These are phyloP conservation scores for Cistogaster globosa DNA, from an alignment of 2,888 invertebrate species.

Conservation along the genomic window DNA sequence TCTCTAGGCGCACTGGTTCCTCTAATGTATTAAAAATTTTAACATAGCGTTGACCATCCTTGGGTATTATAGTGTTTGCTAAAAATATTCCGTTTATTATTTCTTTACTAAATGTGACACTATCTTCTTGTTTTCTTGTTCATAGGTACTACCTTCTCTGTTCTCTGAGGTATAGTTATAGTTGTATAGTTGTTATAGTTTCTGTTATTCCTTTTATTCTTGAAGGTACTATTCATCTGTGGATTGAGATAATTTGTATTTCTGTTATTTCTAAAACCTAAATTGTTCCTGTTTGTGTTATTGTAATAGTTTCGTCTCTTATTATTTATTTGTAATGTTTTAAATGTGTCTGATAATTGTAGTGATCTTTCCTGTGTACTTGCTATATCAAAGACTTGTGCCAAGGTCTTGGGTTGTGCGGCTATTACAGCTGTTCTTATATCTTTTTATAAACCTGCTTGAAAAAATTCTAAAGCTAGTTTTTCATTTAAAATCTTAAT, in stretches of 20 bases:
- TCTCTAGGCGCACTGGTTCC: too few species aligned
- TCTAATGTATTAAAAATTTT: too few species aligned
- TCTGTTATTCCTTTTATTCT: constrained; percentile 6
- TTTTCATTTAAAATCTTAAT: constrained; percentile 3
- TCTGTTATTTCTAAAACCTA: not conserved
- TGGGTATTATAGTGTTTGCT: too few species aligned
- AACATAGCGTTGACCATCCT: too few species aligned
- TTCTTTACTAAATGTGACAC: too few species aligned
- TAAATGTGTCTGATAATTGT: constrained; percentile 8
- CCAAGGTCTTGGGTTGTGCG: constrained; percentile 5
- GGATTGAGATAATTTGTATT: constrained; percentile 8
- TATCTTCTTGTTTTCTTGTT: too few species aligned
- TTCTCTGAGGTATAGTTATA: constrained; percentile 14
- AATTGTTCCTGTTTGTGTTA: constrained; percentile 8
- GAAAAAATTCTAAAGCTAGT: not conserved
- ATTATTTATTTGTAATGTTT: constrained; percentile 2
- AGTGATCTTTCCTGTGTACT: constrained; percentile 6
- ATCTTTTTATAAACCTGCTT: not conserved
- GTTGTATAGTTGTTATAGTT: constrained; percentile 15
- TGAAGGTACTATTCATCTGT: not conserved
- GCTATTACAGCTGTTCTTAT: constrained; percentile 13
- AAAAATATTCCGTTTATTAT: too few species aligned
- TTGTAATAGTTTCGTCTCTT: not conserved
- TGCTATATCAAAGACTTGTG: constrained; percentile 12
- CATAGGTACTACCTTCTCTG: constrained; percentile 2